Percentiles rank a stretch among this genome's conserved stretches.
These are phyloP conservation scores for Toxostoma redivivum DNA, from an alignment of 2,113 vertebrate species.

Conservation along the genomic window DNA sequence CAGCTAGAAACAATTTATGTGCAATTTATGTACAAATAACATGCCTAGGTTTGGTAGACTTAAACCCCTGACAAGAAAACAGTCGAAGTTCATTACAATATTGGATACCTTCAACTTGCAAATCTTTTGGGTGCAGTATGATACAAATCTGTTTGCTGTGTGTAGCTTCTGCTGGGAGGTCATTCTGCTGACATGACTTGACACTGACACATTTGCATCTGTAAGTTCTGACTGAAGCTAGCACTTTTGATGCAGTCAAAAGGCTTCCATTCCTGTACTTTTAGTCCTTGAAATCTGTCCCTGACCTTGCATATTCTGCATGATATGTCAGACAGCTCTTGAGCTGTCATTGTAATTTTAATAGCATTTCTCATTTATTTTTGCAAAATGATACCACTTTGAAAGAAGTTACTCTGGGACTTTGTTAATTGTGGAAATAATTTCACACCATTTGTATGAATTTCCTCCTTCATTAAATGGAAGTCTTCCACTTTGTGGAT, in stretches of 20 bases:
- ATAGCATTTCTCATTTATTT: not conserved
- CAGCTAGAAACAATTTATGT: not conserved
- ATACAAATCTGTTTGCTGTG: not conserved
- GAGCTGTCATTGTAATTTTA: not conserved
- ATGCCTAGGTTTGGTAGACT: not conserved
- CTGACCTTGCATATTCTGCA: not conserved
- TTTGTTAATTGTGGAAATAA: not conserved
- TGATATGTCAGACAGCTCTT: not conserved
- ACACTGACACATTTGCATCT: not conserved
- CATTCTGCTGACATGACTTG: not conserved
- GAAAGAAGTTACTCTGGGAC: not conserved
- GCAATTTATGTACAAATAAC: not conserved
- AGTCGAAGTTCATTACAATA: not conserved
- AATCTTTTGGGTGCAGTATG: not conserved
- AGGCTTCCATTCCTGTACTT: not conserved
- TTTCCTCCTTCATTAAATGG: slow-evolving; percentile 8
- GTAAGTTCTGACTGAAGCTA: not conserved
- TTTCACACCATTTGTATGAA: not conserved
- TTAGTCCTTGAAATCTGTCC: not conserved
- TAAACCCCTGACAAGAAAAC: not conserved
- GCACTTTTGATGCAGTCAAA: not conserved
- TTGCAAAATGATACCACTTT: not conserved
- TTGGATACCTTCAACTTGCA: not conserved
- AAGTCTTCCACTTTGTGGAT: not conserved
- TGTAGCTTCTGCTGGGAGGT: not conserved